These are phyloP conservation scores for Lanius ludovicianus DNA, from an alignment of 2,113 vertebrate species.

Conservation along the genomic window DNA sequence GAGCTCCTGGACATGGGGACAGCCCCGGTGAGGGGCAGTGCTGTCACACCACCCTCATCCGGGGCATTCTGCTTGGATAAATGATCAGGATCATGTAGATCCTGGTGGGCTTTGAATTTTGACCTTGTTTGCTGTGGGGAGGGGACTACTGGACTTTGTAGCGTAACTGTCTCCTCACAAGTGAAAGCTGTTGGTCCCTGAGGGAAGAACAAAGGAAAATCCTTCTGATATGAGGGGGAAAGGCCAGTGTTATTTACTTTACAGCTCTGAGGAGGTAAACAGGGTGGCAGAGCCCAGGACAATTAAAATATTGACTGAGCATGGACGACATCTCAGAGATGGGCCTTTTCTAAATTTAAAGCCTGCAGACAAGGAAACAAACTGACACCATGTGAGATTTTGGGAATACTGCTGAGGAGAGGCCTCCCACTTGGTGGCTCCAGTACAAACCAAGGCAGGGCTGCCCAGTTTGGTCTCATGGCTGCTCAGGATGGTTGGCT, in stretches of 20 bases:
- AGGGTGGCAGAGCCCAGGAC: neutral
- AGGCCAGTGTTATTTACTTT: slow-evolving; percentile 7
- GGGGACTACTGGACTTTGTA: neutral
- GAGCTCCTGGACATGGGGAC: neutral
- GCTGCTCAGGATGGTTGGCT: neutral
- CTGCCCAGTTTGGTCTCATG: neutral
- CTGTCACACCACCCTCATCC: neutral
- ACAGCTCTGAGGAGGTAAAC: neutral
- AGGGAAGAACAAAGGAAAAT: slow-evolving; percentile 38
- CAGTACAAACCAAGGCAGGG: neutral
- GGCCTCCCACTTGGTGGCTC: neutral
- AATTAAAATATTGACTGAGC: slow-evolving; percentile 7
- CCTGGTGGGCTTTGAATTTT: neutral
- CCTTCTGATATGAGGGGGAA: neutral
- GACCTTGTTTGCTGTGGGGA: neutral
- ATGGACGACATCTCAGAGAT: neutral
- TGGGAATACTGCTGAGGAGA: neutral
- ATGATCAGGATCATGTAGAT: neutral
- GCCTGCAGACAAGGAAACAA: neutral
- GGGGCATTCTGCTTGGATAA: neutral
- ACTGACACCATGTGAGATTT: neutral
- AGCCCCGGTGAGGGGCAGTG: neutral
- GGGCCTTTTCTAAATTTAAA: neutral
- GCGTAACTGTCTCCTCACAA: neutral
- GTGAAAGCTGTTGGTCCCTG: neutral